phyloP scores from a whole-genome alignment of 2,888 invertebrate species.

The Ennomos erosarius region DNA sequence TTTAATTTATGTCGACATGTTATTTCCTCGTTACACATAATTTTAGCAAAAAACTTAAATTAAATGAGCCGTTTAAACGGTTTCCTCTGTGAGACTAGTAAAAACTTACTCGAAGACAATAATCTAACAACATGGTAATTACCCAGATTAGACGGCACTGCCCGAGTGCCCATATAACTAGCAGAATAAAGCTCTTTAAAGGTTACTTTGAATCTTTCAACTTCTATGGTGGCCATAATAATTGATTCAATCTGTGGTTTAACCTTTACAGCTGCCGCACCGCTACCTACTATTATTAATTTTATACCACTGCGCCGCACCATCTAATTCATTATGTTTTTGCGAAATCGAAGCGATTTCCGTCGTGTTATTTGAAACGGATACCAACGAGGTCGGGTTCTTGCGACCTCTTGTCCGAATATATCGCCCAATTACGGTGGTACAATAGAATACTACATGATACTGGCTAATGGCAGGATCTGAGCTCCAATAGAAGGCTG shows the following conservation, averaged over 20 bases:
- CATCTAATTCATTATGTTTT: constrained; percentile 47
- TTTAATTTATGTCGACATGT: not conserved
- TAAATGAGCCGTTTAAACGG: constrained; percentile 11
- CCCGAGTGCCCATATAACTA: too few relatives aligned
- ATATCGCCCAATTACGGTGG: constrained; percentile 2
- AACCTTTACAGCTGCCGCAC: constrained; percentile 11
- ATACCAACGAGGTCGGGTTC: constrained; percentile 66
- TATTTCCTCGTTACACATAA: not conserved
- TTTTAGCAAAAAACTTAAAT: not conserved
- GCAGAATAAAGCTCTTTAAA: too few relatives aligned
- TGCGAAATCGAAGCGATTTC: constrained; percentile 59
- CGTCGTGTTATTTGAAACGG: constrained; percentile 64
- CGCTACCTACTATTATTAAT: not conserved
- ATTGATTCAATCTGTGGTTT: not conserved
- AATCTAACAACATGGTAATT: constrained; percentile 1
- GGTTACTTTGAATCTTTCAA: too few relatives aligned
- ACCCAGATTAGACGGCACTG: not conserved
- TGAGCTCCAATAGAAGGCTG: constrained; percentile 26
- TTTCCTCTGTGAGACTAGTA: constrained; percentile 1
- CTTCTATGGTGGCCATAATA: too few relatives aligned
- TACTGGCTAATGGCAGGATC: constrained; percentile 25
- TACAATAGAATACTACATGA: constrained; percentile 1
- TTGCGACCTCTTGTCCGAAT: constrained; percentile 42
- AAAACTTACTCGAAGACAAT: not conserved
- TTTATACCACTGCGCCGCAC: not conserved